Conservation (phyloP, 2,888 invertebrate genomes). For the Parnassius smintheus region DNA sequence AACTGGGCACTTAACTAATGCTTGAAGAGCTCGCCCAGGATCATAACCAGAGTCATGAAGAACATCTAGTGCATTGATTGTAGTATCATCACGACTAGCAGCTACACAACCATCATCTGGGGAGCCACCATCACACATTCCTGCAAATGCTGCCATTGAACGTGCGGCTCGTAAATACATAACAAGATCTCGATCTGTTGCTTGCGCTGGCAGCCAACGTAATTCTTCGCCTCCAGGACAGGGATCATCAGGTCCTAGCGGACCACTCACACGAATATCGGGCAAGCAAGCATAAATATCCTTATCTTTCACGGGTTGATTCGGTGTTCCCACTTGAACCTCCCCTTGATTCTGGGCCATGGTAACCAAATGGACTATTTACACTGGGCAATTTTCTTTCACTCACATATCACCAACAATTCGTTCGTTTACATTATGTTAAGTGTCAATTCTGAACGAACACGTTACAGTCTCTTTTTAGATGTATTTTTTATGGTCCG, state of each 20-base stretch:
- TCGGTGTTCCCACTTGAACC: conserved; percentile 77
- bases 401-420: conserved; percentile 58
- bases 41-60: conserved; percentile 98
- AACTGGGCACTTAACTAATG: conserved; percentile 97
- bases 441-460: conserved; percentile 43
- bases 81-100: conserved; percentile 97
- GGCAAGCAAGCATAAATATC: conserved; percentile 79
- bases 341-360: conserved; percentile 80
- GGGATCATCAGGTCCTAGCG: conserved; percentile 71
- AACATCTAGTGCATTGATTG: conserved; percentile 97
- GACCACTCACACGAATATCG: conserved; percentile 78
- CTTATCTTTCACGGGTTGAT: conserved; percentile 76
- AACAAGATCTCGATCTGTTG: conserved; percentile 95
- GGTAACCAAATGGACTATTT: conserved; percentile 61
- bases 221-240: conserved; percentile 89
- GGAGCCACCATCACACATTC: conserved; percentile 99
- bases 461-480: conserved; percentile 45
- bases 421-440: conserved; percentile 63
- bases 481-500: conserved; percentile 61
- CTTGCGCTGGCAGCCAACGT: conserved; percentile 96
- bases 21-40: conserved; percentile 97
- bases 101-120: conserved; percentile 98
- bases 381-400: conserved; percentile 59
- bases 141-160: conserved; percentile 99
- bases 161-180: conserved; percentile 98